Base-by-base conservation (phyloP, 2,113 vertebrate genomes). In the Leucopsar rothschildi region DNA sequence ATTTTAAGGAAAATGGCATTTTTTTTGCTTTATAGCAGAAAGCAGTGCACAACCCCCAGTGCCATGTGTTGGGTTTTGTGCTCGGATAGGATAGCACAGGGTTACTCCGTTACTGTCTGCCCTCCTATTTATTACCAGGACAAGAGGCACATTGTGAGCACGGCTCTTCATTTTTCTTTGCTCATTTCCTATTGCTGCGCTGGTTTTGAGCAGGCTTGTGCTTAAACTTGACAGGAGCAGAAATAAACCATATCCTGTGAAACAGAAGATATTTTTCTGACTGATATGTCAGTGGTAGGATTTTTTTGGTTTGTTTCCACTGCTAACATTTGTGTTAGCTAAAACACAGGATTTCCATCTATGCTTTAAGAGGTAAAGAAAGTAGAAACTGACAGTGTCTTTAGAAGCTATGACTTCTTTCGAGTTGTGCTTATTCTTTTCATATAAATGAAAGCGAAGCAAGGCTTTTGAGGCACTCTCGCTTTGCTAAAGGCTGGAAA, bases 101-200 rank as follows among this genome's bases (percentile, higher is more conserved):
- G 1, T 63, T 66, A 12, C 57, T 71, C 61, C n/a, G 0, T 53
- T 79, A 3, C 64, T 76, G 53, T 82, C 86, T 79, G 69, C 47
- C 17, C 37, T 79, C 61, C 82, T 70, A 6, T 76, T 95, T 76
- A 50, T 77, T 77, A 3, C 66, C 13, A 17, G 55, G 59, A 95
- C 75, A 77, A 87, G 87, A 61, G 63, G 64, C 2, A 3, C 71
- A 19, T 82, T 90, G 91, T 93, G 71, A 90, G 22, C 42, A 11
- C 0, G 10, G 45, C 66, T 63, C 79, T 94, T 79, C 13, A 37
- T 82, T 88, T 85, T 40, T 33, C 83, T 72, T 80, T 80, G 31
- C 70, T 87, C 39, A 18, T 50, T 95, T 96, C 45, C 37, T 89
- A 6, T 66, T 91, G 65, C 92, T 77, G 24, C 42, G 5, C 66